Evolutionary conservation across 1,140 invertebrate genomes (phyloP), one percentile per base, ranked within the genome.

Genomic region (Pomacea maculata): DNA sequence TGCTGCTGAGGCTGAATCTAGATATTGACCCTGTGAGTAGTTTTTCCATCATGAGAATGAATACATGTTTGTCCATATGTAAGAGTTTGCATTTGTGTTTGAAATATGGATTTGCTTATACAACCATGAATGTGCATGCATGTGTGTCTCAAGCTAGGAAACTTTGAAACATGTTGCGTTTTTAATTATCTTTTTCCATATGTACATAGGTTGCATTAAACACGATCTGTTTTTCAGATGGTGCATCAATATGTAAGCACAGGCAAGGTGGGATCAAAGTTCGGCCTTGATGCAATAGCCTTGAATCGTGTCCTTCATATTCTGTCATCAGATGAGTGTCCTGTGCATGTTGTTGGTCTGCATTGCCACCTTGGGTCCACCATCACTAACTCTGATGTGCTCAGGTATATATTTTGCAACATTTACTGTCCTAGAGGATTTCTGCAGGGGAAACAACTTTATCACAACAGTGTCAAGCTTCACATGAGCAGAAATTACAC

Each of bases 341-440:
- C 76, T 15, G 79, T 91, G 12, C 75, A 85, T 52, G 63, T 92
- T 15, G 78, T 88, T 71, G 91, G 91, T n/a, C 81, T 92, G 65
- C 90, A 92, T 76, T 89, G 88, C 77, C 91, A 92, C 80, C 80
- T 92, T 45, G 91, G 91, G 8, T 91, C 90, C 73, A 91, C 90
- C 25, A 90, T 90, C 64, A 75, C 83, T 14, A 80, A 86, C 45
- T 78, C 83, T 61, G 78, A 72, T 19, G 83, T 91, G 29, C 90
- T 88, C 82, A 83, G 81, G 88, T 88, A 68, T 45, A 45, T 1
- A 2, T 45, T 45, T 45, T 2, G 34, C 34, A 45, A 45, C 34
- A 45, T 45, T 45, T 45, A 45, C 34, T 45, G 34, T 45, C 6
- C 34, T 45, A 45, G 34, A 1, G 34, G 34, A 72, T 64, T 65